A percentile compares a stretch with the other conserved stretches of the same genome.
phyloP scores from a whole-genome alignment of 2,888 invertebrate genomes.

The Amblyjoppa proteus region DNA sequence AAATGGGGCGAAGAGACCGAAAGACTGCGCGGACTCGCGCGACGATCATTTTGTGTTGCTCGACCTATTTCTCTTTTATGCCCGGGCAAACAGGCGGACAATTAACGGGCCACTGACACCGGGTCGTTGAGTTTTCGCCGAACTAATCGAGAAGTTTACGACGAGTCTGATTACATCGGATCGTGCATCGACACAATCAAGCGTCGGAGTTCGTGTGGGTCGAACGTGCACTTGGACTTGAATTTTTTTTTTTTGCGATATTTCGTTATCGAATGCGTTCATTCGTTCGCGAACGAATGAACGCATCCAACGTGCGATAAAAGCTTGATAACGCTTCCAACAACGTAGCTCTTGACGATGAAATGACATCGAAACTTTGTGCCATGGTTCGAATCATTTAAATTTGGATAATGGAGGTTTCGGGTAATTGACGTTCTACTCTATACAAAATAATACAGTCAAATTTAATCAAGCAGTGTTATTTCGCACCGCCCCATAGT shows the following conservation, averaged over 20 bases:
- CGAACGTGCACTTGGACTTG: background rate
- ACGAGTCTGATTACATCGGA: background rate
- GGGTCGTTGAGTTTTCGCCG: slow-evolving; percentile 49
- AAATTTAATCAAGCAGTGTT: too few relatives aligned
- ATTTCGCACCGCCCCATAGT: too few relatives aligned
- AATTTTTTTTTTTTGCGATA: background rate
- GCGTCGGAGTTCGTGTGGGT: background rate
- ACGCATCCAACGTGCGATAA: too few relatives aligned
- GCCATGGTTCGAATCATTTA: too few relatives aligned
- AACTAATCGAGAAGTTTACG: slow-evolving; percentile 56
- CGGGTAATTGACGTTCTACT: too few relatives aligned
- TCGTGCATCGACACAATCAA: background rate
- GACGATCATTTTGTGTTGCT: slow-evolving; percentile 32
- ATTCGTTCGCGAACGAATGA: too few relatives aligned
- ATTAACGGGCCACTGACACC: slow-evolving; percentile 23
- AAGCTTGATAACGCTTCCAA: too few relatives aligned
- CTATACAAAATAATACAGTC: too few relatives aligned
- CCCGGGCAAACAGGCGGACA: slow-evolving; percentile 55
- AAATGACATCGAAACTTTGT: too few relatives aligned
- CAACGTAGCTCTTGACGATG: too few relatives aligned
- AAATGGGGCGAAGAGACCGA: background rate
- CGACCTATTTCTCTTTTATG: slow-evolving; percentile 65
- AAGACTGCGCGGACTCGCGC: background rate
- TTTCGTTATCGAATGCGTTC: too few relatives aligned
- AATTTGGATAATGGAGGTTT: too few relatives aligned